Evolutionary conservation across 2,888 invertebrate species (phyloP).

Genomic region (Tolmerus cingulatus): DNA sequence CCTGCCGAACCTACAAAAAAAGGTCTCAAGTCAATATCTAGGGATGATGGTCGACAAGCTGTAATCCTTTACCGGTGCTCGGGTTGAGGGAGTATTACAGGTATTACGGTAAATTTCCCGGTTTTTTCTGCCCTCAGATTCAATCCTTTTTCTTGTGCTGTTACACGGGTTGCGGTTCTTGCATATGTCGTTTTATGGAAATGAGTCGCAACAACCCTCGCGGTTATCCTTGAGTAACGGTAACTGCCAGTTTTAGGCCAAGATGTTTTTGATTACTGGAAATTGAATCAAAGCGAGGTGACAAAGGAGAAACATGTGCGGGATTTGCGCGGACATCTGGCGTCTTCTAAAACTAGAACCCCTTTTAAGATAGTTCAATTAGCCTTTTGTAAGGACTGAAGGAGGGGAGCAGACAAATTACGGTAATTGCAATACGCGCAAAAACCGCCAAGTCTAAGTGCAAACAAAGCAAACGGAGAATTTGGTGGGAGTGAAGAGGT

Average conservation of each 20-base stretch:
- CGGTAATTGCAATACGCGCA: not conserved
- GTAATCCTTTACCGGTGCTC: not conserved
- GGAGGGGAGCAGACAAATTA: not conserved
- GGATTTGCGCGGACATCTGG: not conserved
- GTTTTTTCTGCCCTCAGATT: not conserved
- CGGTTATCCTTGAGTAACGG: not conserved
- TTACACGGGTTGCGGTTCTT: not conserved
- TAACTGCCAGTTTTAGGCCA: not conserved
- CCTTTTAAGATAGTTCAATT: not conserved
- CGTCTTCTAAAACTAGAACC: not conserved
- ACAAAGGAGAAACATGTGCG: not conserved
- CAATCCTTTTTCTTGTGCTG: not conserved
- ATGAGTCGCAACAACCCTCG: not conserved
- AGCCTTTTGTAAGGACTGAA: not conserved
- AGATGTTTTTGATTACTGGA: not conserved
- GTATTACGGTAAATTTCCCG: slow-evolving; percentile 1
- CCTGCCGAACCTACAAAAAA: slow-evolving; percentile 7
- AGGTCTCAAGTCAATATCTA: not conserved
- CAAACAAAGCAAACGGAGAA: not conserved
- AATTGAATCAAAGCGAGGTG: not conserved
- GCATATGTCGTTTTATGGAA: slow-evolving; percentile 21
- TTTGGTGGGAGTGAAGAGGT: not conserved
- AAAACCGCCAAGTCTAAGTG: not conserved
- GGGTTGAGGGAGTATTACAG: not conserved
- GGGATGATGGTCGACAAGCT: not conserved